A percentile compares a stretch with the other conserved stretches of the same genome.
Conservation (phyloP, 2,888 invertebrate species). For the Cryptophagus acutangulus region DNA sequence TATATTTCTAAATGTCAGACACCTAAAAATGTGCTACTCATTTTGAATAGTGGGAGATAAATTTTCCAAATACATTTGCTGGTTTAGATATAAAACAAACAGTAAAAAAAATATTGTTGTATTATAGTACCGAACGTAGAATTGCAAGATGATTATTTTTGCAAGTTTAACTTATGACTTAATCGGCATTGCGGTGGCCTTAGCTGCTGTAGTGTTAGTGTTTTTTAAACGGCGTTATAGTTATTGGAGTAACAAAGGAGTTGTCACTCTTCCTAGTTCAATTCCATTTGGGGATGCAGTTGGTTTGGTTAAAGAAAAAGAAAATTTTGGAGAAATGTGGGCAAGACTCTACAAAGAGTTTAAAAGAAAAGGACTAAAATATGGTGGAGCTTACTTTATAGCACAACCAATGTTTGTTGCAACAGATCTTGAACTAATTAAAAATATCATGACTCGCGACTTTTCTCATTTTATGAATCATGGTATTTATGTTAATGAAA, state of each 20-base stretch:
- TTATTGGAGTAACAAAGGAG: constrained; percentile 21
- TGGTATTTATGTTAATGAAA: constrained; percentile 53
- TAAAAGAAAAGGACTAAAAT: constrained; percentile 21
- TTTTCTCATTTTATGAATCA: constrained; percentile 58
- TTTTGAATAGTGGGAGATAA: too few species aligned
- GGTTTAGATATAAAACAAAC: too few species aligned
- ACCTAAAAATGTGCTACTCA: too few species aligned
- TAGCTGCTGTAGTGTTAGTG: too few species aligned
- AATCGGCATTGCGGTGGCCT: too few species aligned
- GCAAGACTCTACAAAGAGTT: constrained; percentile 21
- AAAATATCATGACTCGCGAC: constrained; percentile 53
- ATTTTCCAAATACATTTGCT: too few species aligned
- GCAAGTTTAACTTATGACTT: too few species aligned
- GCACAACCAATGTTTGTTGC: constrained; percentile 25
- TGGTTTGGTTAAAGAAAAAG: constrained; percentile 6
- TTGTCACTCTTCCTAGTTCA: constrained; percentile 13
- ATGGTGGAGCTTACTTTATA: constrained; percentile 27
- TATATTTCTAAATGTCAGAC: too few species aligned
- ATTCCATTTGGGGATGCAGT: constrained; percentile 33
- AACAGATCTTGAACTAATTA: constrained; percentile 29
- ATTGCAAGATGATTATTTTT: too few species aligned
- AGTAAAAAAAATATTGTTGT: too few species aligned
- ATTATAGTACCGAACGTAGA: too few species aligned
- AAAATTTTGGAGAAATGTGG: constrained; percentile 15
- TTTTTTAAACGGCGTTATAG: constrained; percentile 15